A percentile compares a stretch with the other conserved stretches of the same genome.
Conservation (phyloP, 2,113 vertebrate species). For the Cephalopterus ornatus region DNA sequence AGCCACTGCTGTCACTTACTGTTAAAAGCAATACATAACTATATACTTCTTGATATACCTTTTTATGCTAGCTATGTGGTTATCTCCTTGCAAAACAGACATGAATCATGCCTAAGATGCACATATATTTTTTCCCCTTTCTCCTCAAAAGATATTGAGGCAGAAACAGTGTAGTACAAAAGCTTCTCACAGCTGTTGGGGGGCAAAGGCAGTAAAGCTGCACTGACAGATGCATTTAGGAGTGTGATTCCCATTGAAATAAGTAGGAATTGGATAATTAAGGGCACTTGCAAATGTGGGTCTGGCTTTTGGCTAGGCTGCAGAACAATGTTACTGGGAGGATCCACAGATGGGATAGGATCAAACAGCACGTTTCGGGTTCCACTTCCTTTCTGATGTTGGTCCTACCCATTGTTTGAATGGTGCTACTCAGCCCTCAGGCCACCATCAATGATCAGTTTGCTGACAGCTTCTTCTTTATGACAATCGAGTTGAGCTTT, state of each 20-base stretch:
- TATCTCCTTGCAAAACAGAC: neutral
- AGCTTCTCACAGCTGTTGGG: neutral
- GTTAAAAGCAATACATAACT: neutral
- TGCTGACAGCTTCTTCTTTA: slow-evolving; percentile 11
- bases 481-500: neutral
- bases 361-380: neutral
- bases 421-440: neutral
- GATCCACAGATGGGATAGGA: neutral
- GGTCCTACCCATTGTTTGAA: slow-evolving; percentile 8
- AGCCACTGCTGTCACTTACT: neutral
- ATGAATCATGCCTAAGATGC: neutral
- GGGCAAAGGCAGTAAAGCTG: neutral
- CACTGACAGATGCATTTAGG: neutral
- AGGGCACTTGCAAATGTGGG: neutral
- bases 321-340: neutral
- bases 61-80: neutral
- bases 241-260: neutral
- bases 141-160: neutral
- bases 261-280: neutral
- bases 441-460: neutral
- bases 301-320: neutral
- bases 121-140: neutral
- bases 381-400: neutral
- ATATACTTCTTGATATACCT: neutral
- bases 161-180: neutral